Base-by-base conservation (phyloP, 1,140 invertebrate genomes). In the Nymphalis io region DNA sequence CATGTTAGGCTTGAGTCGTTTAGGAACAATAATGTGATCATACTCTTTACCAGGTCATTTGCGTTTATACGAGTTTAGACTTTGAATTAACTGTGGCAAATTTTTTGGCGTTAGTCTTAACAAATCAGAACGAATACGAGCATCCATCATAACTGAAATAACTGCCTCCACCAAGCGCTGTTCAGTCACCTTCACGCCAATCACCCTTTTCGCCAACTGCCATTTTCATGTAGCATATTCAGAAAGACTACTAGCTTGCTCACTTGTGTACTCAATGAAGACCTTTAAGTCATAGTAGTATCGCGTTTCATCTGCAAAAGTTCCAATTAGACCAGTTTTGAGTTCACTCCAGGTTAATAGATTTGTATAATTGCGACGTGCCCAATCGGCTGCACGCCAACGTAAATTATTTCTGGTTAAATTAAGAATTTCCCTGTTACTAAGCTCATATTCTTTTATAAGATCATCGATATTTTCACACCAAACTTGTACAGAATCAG, bases 221-320 rank as follows among this genome's bases (percentile, higher is more conserved):
- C 55, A 66, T 48, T 66, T 59, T 33, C 42, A 20, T 2, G 53
- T 59, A 23, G 64, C 64, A 12, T 66, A 66, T 16, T 66, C 55
- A 12, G 55, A 18, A 5, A 51, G 15, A 21, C 40, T 67, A 15
- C 15, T 27, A 4, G 55, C 65, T 42, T 51, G 42, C 13, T 51
- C 55, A 16, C 65, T 67, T 15, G 40, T 59, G 57, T 60, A 60
- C 23, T 67, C 65, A 55, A 67, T 48, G 18, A 67, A 60, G 11
- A 44, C 12, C 55, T 1, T 46, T 0, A 67, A 27, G 27, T 60
- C 42, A 18, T 60, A 55, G 23, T 67, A 60, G 27, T 60, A 67
- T 12, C 65, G 40, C 13, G 42, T 39, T 60, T 59, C 57, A 39
- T 46, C 65, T 48, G 65, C 65, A 59, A 67, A 67, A 40, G 48